phyloP scores from a whole-genome alignment of 2,888 invertebrate genomes.

The Carpatolechia fugitivella region DNA sequence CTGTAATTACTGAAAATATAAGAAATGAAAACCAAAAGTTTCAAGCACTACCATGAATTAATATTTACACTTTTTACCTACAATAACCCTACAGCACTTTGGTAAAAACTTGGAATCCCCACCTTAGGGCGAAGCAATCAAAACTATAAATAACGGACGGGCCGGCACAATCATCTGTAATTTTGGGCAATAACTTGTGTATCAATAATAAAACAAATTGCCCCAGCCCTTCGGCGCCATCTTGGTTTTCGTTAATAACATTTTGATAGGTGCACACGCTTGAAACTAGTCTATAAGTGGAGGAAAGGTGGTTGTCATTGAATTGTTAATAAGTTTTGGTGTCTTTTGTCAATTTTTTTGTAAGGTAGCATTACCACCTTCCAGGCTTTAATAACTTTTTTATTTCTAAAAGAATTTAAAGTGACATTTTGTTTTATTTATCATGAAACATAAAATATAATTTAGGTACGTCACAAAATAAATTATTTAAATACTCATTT shows the following conservation, averaged over 20 bases:
- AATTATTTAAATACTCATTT: no score
- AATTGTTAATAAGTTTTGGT: slow-evolving; percentile 2
- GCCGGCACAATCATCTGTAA: slow-evolving; percentile 63
- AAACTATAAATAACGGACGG: slow-evolving; percentile 46
- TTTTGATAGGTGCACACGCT: slow-evolving; percentile 10
- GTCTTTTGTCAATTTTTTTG: no score
- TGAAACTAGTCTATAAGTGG: neutral
- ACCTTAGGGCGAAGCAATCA: slow-evolving; percentile 25
- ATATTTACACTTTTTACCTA: neutral
- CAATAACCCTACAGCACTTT: slow-evolving; percentile 1
- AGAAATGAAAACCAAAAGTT: neutral
- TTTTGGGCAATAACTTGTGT: slow-evolving; percentile 68
- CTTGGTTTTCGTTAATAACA: slow-evolving; percentile 38
- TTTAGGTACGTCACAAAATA: no score
- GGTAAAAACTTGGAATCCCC: neutral
- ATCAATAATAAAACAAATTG: slow-evolving; percentile 75
- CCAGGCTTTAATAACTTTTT: no score
- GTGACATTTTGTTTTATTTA: no score
- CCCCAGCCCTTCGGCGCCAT: slow-evolving; percentile 28
- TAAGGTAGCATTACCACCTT: no score
- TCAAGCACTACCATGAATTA: no score
- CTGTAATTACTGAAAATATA: no score
- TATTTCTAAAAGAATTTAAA: no score
- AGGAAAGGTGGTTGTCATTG: slow-evolving; percentile 5
- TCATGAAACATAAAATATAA: no score